Evolutionary conservation across 2,888 invertebrate species (phyloP), one percentile per base, ranked within the genome.

Genomic region (Sinopyrophorus schimmeli): DNA sequence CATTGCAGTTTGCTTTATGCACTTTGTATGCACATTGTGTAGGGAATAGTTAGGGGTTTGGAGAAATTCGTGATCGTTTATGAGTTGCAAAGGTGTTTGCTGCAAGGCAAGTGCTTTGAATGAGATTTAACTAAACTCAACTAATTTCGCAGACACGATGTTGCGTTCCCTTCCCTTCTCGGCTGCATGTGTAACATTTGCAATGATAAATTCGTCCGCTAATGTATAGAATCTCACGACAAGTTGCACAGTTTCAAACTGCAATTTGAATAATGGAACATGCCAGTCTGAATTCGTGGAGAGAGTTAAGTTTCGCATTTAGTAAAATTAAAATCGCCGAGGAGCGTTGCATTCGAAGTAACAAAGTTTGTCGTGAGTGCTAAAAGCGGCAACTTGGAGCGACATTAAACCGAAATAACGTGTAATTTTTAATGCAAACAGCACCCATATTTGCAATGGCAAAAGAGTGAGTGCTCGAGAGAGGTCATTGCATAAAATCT

Each of bases 231-330:
- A 60, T 55, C 56, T 57, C 53, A 39, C 57, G 52, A 59, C 49
- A 49, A 53, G 46, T 42, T 53, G 53, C 44, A 44, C 44, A 53
- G 57, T 58, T 58, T 53, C 46, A 49, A 58, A 57, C 58, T 57
- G 51, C 57, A 58, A 60, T 60, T 59, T 59, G 57, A 55, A 54
- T 59, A 57, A 59, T 60, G 53, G 59, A 60, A 57, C 57, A 57
- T 51, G 51, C 51, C 52, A 39, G 37, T 44, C 32, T 44, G 39
- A 43, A 51, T 47, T 44, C 40, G 49, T 40, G 30, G 31, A 46
- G 51, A 51, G 52, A 57, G 57, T 57, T 57, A 54, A 55, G 53
- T 57, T 58, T 53, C 43, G 42, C 55, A 58, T 58, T 58, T 53
- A 53, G 47, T 51, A 53, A 58, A 57, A 58, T 56, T 58, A 55